Evolutionary conservation across 2,888 invertebrate genomes (phyloP).

Genomic region (Poecilus cupreus): DNA sequence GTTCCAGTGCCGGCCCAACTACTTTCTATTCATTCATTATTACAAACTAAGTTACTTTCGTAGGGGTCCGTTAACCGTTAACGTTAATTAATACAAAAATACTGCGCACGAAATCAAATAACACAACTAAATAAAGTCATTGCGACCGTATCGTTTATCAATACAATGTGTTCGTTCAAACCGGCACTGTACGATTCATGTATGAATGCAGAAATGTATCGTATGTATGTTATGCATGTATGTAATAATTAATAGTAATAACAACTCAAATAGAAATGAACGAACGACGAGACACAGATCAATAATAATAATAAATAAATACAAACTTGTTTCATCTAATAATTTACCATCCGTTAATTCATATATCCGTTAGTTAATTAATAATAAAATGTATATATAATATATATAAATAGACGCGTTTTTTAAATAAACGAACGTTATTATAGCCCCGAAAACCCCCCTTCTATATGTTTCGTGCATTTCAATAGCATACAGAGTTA

Average conservation of each 20-base stretch:
- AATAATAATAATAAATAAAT: slow-evolving; percentile 51
- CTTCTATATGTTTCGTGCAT: slow-evolving; percentile 93
- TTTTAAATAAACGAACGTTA: slow-evolving; percentile 55
- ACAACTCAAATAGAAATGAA: slow-evolving; percentile 43
- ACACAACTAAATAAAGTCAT: slow-evolving; percentile 12
- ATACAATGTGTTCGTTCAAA: too few species aligned
- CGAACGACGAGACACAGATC: slow-evolving; percentile 52
- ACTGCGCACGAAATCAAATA: background rate
- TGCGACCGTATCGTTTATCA: too few species aligned
- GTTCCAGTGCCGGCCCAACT: slow-evolving; percentile 29
- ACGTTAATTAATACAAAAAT: background rate
- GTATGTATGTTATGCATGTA: slow-evolving; percentile 49
- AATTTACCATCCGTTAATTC: slow-evolving; percentile 49
- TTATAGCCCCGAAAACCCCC: slow-evolving; percentile 74
- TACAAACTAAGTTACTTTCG: background rate
- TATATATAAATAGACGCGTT: slow-evolving; percentile 56
- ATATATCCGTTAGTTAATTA: slow-evolving; percentile 51
- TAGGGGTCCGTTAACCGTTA: slow-evolving; percentile 4
- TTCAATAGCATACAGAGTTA: slow-evolving; percentile 87
- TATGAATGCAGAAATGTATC: slow-evolving; percentile 29
- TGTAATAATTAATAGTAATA: slow-evolving; percentile 27
- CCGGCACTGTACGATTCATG: slow-evolving; percentile 25
- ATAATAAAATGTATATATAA: slow-evolving; percentile 54
- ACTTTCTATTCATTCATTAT: background rate
- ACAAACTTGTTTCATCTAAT: slow-evolving; percentile 9